These are phyloP conservation scores for Chloropsis hardwickii DNA, from an alignment of 2,113 vertebrate species.

Conservation along the genomic window DNA sequence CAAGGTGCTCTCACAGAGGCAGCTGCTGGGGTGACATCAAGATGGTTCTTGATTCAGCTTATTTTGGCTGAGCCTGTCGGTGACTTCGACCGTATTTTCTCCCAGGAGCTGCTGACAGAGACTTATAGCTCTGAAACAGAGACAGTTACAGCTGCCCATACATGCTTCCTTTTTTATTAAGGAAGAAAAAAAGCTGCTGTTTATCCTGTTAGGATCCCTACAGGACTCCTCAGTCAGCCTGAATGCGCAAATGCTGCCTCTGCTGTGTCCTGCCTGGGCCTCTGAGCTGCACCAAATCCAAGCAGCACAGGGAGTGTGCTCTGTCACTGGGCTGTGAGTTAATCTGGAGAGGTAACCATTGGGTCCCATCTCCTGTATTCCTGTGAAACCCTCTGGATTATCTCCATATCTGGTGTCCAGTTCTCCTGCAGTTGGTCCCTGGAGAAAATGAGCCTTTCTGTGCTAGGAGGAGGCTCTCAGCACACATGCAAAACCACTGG, in stretches of 20 bases:
- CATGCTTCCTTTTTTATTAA: not conserved
- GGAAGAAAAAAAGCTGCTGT: not conserved
- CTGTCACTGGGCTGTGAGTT: not conserved
- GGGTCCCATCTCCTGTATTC: not conserved
- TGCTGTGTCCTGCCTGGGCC: not conserved
- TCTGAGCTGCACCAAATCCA: not conserved
- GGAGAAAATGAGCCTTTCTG: not conserved
- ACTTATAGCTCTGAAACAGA: not conserved
- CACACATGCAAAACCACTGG: not conserved
- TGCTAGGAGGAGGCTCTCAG: not conserved
- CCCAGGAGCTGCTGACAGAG: constrained; percentile 22
- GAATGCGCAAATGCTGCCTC: not conserved
- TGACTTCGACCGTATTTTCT: not conserved
- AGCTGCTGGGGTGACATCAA: not conserved
- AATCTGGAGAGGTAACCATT: rapidly evolving
- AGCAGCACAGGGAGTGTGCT: rapidly evolving
- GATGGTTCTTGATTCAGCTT: not conserved
- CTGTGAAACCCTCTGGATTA: not conserved
- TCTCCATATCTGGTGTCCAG: not conserved
- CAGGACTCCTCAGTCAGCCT: not conserved
- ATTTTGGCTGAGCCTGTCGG: not conserved
- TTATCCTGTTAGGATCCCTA: not conserved
- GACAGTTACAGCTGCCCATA: not conserved
- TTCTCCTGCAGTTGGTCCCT: not conserved
- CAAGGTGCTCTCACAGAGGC: not conserved